Percentiles rank a stretch among this genome's conserved stretches.
Conservation (phyloP, 1,140 invertebrate genomes). For the Lordiphosa stackelbergi region DNA sequence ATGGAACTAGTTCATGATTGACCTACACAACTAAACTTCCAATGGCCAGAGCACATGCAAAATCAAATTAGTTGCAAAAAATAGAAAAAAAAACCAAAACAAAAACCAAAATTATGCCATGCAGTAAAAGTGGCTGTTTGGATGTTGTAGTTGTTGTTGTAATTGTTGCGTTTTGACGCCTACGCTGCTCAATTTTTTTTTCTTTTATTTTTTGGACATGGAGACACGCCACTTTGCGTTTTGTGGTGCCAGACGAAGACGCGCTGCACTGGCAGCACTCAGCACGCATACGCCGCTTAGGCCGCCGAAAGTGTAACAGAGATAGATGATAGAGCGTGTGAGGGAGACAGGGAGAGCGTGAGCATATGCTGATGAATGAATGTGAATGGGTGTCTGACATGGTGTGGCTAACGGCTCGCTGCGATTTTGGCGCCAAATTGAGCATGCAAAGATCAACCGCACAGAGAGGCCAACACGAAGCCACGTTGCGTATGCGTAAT, state of each 20-base stretch:
- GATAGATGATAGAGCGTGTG: constrained; percentile 1
- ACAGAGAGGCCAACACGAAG: constrained; percentile 6
- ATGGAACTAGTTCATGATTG: constrained; percentile 9
- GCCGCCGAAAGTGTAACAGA: constrained; percentile 6
- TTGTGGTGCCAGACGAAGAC: constrained; percentile 35
- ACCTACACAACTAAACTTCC: constrained; percentile 1
- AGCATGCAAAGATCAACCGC: constrained; percentile 62
- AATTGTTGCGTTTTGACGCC: constrained; percentile 39
- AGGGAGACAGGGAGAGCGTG: background rate
- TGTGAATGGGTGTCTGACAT: constrained; percentile 21
- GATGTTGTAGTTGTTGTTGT: constrained; percentile 30
- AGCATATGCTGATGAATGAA: constrained; percentile 22
- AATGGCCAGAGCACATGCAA: constrained; percentile 25
- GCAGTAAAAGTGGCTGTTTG: constrained; percentile 46
- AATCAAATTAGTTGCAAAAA: constrained; percentile 39
- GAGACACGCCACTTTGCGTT: constrained; percentile 65
- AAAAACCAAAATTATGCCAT: constrained; percentile 48
- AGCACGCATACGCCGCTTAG: constrained; percentile 60
- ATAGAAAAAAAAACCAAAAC: constrained; percentile 8
- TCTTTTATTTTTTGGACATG: constrained; percentile 50
- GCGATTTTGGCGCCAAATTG: constrained; percentile 69
- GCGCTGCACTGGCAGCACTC: constrained; percentile 54
- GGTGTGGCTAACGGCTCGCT: constrained; percentile 27
- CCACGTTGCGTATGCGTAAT: constrained; percentile 68
- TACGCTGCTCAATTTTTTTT: constrained; percentile 28